Percentiles rank a stretch among this genome's conserved stretches.
Conservation (phyloP, 1,140 invertebrate genomes). For the Goniozus legneri region DNA sequence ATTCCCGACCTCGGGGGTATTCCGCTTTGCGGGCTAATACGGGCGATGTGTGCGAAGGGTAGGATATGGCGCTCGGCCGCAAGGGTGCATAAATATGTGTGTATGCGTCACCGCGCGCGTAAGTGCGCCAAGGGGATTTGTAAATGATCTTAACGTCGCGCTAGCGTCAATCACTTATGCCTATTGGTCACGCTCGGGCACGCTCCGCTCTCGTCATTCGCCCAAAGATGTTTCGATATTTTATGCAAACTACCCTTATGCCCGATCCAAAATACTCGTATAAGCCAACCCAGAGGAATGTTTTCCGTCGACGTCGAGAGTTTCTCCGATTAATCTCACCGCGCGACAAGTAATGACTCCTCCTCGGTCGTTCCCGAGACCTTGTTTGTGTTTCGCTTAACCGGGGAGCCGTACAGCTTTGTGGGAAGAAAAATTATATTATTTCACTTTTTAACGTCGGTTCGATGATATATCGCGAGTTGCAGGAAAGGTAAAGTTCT, state of each 20-base stretch:
- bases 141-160: slow-evolving; percentile 46
- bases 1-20: slow-evolving; percentile 6
- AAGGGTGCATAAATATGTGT: slow-evolving; percentile 48
- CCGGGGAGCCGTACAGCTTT: neutral
- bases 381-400: too few relatives aligned
- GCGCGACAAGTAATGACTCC: too few relatives aligned
- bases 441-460: too few relatives aligned
- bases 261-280: too few relatives aligned
- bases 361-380: too few relatives aligned
- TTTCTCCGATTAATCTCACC: too few relatives aligned
- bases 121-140: slow-evolving; percentile 40
- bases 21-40: slow-evolving; percentile 34
- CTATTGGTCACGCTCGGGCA: slow-evolving; percentile 17
- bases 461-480: slow-evolving; percentile 24
- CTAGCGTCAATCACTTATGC: slow-evolving; percentile 46
- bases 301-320: too few relatives aligned
- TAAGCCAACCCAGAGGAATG: too few relatives aligned
- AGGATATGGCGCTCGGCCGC: slow-evolving; percentile 20
- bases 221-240: too few relatives aligned
- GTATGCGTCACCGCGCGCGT: slow-evolving; percentile 48
- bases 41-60: slow-evolving; percentile 45
- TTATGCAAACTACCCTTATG: too few relatives aligned
- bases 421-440: too few relatives aligned
- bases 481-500: slow-evolving; percentile 15
- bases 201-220: too few relatives aligned